phyloP scores from a whole-genome alignment of 2,888 invertebrate species.

The Aspidiotus destructor region DNA sequence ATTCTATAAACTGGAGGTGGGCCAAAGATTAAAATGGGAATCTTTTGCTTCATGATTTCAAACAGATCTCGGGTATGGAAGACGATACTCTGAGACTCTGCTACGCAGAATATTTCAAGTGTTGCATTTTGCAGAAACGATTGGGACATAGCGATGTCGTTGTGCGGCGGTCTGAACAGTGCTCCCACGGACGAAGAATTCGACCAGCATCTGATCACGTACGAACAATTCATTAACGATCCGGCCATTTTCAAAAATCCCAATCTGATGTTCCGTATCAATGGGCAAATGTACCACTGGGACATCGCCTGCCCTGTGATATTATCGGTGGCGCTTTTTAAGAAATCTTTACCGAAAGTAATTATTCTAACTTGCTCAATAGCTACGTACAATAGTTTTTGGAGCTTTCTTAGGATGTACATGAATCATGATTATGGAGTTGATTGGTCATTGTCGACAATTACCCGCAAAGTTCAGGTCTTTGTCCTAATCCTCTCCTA shows the following conservation, averaged over 20 bases:
- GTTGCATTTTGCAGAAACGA: conserved; percentile 26
- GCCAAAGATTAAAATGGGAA: too few species aligned
- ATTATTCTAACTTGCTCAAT: neutral
- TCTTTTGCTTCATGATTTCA: too few species aligned
- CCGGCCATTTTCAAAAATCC: conserved; percentile 63
- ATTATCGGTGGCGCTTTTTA: conserved; percentile 75
- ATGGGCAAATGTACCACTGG: conserved; percentile 85
- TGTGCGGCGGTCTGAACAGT: conserved; percentile 58
- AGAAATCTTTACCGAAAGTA: conserved; percentile 71
- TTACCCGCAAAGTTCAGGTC: too few species aligned
- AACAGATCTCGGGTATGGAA: too few species aligned
- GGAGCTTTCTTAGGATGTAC: too few species aligned
- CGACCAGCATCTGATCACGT: conserved; percentile 51
- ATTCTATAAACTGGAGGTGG: too few species aligned
- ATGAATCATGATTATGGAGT: too few species aligned
- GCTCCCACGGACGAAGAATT: conserved; percentile 53
- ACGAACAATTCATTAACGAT: conserved; percentile 53
- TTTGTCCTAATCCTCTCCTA: too few species aligned
- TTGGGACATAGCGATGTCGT: conserved; percentile 58
- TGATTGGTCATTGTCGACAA: too few species aligned
- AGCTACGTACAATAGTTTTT: too few species aligned
- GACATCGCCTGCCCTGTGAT: conserved; percentile 81
- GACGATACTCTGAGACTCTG: too few species aligned
- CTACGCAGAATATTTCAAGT: too few species aligned
- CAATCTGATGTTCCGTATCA: conserved; percentile 73